Evolutionary conservation across 2,888 invertebrate species (phyloP).

Genomic region (Crematogaster levior): DNA sequence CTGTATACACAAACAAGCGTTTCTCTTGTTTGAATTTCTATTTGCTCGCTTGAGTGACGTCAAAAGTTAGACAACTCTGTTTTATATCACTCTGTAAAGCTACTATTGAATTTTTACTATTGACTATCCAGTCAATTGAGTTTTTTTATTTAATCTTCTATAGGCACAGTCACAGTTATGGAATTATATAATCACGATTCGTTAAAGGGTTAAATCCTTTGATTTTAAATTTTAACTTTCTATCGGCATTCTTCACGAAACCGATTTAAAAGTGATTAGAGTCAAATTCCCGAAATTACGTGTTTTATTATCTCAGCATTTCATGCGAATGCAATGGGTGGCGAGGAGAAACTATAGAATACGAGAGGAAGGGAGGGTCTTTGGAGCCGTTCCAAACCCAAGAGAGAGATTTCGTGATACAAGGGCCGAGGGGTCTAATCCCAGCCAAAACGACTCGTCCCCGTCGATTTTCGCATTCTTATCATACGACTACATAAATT

Average conservation of each 20-base stretch:
- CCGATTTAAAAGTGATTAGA: neutral
- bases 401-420: conserved; percentile 40
- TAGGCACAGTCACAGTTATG: neutral
- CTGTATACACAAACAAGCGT: neutral
- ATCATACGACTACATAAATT: neutral
- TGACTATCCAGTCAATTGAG: neutral
- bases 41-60: neutral
- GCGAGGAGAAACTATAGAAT: conserved; percentile 37
- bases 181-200: neutral
- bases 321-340: conserved; percentile 48
- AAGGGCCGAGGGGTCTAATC: conserved; percentile 55
- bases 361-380: conserved; percentile 32
- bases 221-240: neutral
- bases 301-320: conserved; percentile 60
- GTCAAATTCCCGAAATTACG: conserved; percentile 35
- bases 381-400: conserved; percentile 68
- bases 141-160: neutral
- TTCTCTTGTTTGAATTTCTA: conserved; percentile 7
- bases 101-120: conserved; percentile 5
- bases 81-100: conserved; percentile 1
- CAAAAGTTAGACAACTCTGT: conserved; percentile 18
- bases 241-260: neutral
- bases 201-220: neutral
- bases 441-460: conserved; percentile 41
- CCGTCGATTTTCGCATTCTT: conserved; percentile 58